Evolutionary conservation across 2,113 vertebrate genomes (phyloP).

Genomic region (Heterotis niloticus): DNA sequence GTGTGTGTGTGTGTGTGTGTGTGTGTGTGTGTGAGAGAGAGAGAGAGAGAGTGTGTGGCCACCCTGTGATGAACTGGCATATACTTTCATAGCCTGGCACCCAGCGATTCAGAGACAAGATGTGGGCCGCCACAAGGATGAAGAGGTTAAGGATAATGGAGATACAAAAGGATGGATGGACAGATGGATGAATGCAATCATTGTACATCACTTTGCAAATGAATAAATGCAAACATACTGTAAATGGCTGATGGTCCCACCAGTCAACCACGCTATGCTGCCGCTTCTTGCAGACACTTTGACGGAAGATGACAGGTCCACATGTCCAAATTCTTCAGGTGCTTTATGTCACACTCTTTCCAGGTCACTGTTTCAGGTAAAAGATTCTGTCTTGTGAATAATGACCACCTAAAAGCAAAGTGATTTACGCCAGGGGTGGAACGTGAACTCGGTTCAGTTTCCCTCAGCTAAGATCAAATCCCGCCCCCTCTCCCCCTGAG

Average conservation of each 20-base stretch:
- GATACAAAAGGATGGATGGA: too few species aligned
- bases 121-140: neutral
- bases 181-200: neutral
- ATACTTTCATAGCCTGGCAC: too few species aligned
- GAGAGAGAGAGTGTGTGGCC: too few species aligned
- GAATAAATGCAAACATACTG: neutral
- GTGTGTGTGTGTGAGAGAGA: too few species aligned
- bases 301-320: neutral
- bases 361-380: slow-evolving; percentile 6
- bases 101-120: neutral
- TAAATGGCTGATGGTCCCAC: neutral
- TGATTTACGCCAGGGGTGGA: slow-evolving; percentile 3
- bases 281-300: neutral
- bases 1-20: too few species aligned
- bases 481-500: neutral
- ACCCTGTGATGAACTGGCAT: too few species aligned
- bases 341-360: neutral
- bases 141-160: too few species aligned
- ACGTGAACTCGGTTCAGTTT: too few species aligned
- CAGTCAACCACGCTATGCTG: neutral
- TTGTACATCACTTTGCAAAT: neutral
- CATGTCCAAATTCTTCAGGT: neutral
- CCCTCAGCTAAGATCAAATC: slow-evolving; percentile 5
- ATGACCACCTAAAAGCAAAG: neutral
- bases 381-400: neutral